Evolutionary conservation across 2,113 vertebrate genomes (phyloP).

Genomic region (Genyomyrus donnyi): DNA sequence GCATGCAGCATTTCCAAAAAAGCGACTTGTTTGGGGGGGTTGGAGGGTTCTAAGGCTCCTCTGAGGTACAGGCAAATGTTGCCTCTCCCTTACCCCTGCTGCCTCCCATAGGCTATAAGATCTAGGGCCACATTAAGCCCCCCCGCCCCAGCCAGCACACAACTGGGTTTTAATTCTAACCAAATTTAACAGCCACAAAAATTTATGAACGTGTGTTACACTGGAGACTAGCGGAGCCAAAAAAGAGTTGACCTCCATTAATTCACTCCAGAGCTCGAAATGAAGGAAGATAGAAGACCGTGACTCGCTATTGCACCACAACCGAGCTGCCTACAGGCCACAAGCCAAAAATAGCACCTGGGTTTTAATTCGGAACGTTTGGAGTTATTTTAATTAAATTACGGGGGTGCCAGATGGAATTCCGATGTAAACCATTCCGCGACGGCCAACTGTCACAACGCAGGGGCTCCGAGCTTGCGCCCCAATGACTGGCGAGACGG

Average conservation of each 20-base stretch:
- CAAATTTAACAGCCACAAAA: background rate
- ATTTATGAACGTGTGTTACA: background rate
- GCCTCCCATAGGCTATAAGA: background rate
- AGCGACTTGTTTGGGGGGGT: background rate
- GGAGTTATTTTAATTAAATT: background rate
- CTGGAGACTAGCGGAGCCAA: background rate
- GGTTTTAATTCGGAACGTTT: background rate
- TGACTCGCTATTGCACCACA: background rate
- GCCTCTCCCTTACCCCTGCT: background rate
- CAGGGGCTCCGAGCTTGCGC: background rate
- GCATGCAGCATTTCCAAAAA: background rate
- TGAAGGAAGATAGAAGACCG: background rate
- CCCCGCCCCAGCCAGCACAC: background rate
- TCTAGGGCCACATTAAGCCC: background rate
- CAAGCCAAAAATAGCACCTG: background rate
- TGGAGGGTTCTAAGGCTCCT: background rate
- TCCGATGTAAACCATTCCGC: background rate
- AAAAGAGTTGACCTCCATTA: background rate
- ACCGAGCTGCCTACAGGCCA: background rate
- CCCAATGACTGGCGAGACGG: background rate
- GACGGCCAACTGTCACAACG: background rate
- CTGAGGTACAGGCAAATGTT: background rate
- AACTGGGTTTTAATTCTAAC: background rate
- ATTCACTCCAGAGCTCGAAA: background rate
- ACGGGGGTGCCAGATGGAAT: background rate